Conservation (phyloP, 1,140 invertebrate species). For the Oreohelix idahoensis region DNA sequence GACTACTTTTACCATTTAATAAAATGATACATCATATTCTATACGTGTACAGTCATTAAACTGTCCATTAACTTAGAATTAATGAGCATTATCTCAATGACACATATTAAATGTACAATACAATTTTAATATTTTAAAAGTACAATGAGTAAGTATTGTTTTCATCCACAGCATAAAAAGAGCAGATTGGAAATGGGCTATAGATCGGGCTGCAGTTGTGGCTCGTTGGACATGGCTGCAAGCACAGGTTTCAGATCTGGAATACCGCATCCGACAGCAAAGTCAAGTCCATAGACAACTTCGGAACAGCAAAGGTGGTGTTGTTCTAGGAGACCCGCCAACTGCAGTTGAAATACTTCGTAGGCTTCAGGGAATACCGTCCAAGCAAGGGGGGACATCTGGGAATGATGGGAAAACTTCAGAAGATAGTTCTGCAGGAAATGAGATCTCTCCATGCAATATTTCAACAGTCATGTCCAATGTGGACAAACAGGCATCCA, state of each 20-base stretch:
- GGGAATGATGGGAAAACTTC: neutral
- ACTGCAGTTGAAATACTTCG: slow-evolving; percentile 54
- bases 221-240: slow-evolving; percentile 93
- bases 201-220: slow-evolving; percentile 85
- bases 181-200: slow-evolving; percentile 88
- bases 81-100: no score
- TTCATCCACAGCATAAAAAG: slow-evolving; percentile 79
- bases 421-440: neutral
- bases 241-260: slow-evolving; percentile 91
- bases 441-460: slow-evolving; percentile 64
- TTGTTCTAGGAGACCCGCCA: slow-evolving; percentile 65
- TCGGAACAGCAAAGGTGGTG: slow-evolving; percentile 68
- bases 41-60: no score
- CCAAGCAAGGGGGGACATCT: neutral
- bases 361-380: slow-evolving; percentile 42
- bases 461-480: slow-evolving; percentile 64
- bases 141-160: neutral
- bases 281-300: slow-evolving; percentile 82
- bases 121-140: no score
- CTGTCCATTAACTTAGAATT: no score
- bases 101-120: no score
- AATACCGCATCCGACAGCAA: slow-evolving; percentile 92
- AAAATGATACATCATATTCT: no score
- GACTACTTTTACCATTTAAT: no score
- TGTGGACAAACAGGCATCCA: slow-evolving; percentile 65